Evolutionary conservation across 2,113 vertebrate genomes (phyloP), one percentile per base, ranked within the genome.

Genomic region (Mugil cephalus): DNA sequence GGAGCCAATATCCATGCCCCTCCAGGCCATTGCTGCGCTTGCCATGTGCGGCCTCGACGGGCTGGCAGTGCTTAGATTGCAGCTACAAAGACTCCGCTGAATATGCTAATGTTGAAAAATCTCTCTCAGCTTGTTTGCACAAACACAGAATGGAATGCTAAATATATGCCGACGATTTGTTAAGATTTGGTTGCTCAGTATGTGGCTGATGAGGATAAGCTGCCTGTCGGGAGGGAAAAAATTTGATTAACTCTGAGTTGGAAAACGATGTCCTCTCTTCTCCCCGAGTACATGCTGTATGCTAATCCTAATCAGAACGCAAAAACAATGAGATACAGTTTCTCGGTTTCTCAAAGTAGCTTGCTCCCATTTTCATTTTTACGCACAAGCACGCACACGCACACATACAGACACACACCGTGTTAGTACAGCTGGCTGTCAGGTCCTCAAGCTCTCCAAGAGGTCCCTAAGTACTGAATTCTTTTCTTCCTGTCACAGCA

Each of bases 391-490:
- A 24, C 19, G 67, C 45, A n/a, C 60, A 39, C 24, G 18, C 35
- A 5, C 38, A 55, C 53, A 66, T 12, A 42, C 13, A 53, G n/a
- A 77, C 10, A 74, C 10, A 69, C 11, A 54, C 38, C 68, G 36
- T 85, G 86, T 88, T 89, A 80, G 77, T 80, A 73, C 82, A 89
- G 81, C 77, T 87, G 87, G 83, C 71, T 87, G 80, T 89, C 82
- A 88, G 78, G 76, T 83, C 79, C 66, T 87, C 62, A 47, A 68
- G 54, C 72, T 80, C 86, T 82, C 74, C 67, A 53, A 89, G 85
- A 69, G 68, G 72, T 84, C 87, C 55, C 45, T 35, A 77, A 87
- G 80, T 64, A 86, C 77, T 88, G 83, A 87, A 82, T 77, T 63
- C 86, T 85, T 82, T 78, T 92, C 83, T 89, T 89, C 85, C 82